Base-by-base conservation (phyloP, 1,140 invertebrate species). In the Lanistes nyassanus region DNA sequence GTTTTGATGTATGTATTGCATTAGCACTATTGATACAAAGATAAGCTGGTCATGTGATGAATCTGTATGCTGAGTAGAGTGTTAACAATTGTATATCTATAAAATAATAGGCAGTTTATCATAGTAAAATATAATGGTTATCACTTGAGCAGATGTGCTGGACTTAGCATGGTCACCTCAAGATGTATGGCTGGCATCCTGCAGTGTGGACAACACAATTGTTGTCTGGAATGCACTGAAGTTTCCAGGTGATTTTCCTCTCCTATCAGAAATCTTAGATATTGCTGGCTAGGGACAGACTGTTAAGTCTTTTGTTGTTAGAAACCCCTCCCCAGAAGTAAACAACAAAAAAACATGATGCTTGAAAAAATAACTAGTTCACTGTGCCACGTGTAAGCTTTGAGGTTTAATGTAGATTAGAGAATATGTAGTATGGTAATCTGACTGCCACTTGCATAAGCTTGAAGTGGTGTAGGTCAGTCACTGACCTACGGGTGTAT, bases 161-260 rank as follows among this genome's bases (percentile, higher is more conserved):
- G 97, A 99, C 87, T 90, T 99, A 37, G 95, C 96, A 0, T 99
- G 98, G 98, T 97, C 97, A 3, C 96, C 96, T 0, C 92, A 95
- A 80, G 97, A 98, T 89, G 92, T 93, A 53, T 98, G 94, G 92
- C 86, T 99, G 58, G 98, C 97, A 3, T 96, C 96, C 42, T 97
- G 96, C 82, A 98, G 96, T 82, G 95, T 99, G 0, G 98, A 99
- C 88, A 99, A 99, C 85, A 95, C 93, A 6, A 94, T 99, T 19
- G 96, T 99, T 60, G 92, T 99, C 64, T 99, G 98, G 97, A 97
- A 98, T 90, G 95, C 95, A 0, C 92, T 94, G 26, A 96, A 97
- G 79, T 95, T 97, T 88, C 95, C 96, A 42, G 91, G 91, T 92
- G 84, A 47, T 47, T 47, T 47, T 47, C 19, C 42, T 47, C 19